These are phyloP conservation scores for Nemapogon koenigi DNA, from an alignment of 2,888 invertebrate species.

Conservation along the genomic window DNA sequence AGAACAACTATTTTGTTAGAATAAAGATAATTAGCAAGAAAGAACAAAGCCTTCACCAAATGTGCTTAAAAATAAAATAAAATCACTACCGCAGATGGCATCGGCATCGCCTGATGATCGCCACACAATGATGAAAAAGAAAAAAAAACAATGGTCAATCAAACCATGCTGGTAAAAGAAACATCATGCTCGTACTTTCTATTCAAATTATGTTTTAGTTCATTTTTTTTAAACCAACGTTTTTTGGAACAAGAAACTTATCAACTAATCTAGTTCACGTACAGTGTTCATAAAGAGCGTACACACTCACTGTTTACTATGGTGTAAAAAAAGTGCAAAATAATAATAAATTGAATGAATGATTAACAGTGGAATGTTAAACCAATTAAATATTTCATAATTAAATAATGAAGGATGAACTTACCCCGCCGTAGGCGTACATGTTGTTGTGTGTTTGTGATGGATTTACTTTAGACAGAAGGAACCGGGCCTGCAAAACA, in stretches of 20 bases:
- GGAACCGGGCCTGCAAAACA: conserved; percentile 83
- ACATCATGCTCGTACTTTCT: too few species aligned
- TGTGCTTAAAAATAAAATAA: conserved; percentile 27
- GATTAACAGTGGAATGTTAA: too few species aligned
- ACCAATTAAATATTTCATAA: too few species aligned
- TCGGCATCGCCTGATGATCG: conserved; percentile 70
- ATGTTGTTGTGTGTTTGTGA: conserved; percentile 99
- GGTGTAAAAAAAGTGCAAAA: too few species aligned
- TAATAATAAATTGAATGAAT: too few species aligned
- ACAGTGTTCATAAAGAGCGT: too few species aligned
- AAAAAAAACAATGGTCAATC: conserved; percentile 37
- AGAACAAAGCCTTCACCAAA: conserved; percentile 29
- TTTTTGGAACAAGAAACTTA: too few species aligned
- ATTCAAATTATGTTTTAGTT: too few species aligned
- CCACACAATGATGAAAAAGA: conserved; percentile 57
- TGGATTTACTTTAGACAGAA: conserved; percentile 99
- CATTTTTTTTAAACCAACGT: too few species aligned
- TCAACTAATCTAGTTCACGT: too few species aligned
- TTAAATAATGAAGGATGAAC: too few species aligned
- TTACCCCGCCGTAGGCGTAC: conserved; percentile 93
- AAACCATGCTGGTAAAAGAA: conserved; percentile 39
- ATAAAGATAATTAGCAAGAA: not conserved
- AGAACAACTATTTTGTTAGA: not conserved
- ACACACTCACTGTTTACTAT: too few species aligned
- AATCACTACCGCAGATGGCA: conserved; percentile 73